Conservation (phyloP, 1,140 invertebrate species). For the Dysdera silvatica region DNA sequence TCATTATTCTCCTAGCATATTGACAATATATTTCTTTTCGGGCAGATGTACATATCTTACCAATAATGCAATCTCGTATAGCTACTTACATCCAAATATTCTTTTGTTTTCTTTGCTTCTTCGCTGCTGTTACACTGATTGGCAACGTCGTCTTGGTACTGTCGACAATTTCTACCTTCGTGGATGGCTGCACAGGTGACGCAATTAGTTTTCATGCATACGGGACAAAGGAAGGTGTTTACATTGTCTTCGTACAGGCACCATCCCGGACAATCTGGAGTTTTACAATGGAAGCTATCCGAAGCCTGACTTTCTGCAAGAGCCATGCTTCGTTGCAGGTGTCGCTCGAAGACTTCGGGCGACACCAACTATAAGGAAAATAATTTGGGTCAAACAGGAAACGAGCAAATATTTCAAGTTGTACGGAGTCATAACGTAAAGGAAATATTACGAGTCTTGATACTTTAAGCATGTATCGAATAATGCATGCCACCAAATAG, state of each 20-base stretch:
- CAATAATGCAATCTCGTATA: too few relatives aligned
- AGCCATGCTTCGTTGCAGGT: slow-evolving; percentile 68
- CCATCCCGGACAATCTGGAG: slow-evolving; percentile 79
- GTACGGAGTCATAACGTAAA: too few relatives aligned
- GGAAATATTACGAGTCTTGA: too few relatives aligned
- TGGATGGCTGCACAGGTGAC: slow-evolving; percentile 85
- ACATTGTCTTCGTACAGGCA: slow-evolving; percentile 83
- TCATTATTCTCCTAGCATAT: too few relatives aligned
- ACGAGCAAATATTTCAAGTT: too few relatives aligned
- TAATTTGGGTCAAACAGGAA: too few relatives aligned
- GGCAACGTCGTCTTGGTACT: slow-evolving; percentile 69
- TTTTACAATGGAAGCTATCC: slow-evolving; percentile 89
- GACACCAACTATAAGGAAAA: slow-evolving; percentile 54
- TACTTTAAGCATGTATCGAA: too few relatives aligned
- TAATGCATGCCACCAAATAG: too few relatives aligned
- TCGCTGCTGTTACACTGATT: slow-evolving; percentile 55
- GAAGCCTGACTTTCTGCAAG: slow-evolving; percentile 70
- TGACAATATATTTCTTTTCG: too few relatives aligned
- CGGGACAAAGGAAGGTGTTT: slow-evolving; percentile 76
- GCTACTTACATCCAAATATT: slow-evolving; percentile 60
- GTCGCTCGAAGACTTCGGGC: slow-evolving; percentile 65
- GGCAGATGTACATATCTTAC: too few relatives aligned
- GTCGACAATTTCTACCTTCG: slow-evolving; percentile 68
- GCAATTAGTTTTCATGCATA: slow-evolving; percentile 73
- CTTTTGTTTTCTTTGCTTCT: slow-evolving; percentile 63